phyloP scores from a whole-genome alignment of 2,113 vertebrate genomes.

The rat (Rattus norvegicus) region DNA sequence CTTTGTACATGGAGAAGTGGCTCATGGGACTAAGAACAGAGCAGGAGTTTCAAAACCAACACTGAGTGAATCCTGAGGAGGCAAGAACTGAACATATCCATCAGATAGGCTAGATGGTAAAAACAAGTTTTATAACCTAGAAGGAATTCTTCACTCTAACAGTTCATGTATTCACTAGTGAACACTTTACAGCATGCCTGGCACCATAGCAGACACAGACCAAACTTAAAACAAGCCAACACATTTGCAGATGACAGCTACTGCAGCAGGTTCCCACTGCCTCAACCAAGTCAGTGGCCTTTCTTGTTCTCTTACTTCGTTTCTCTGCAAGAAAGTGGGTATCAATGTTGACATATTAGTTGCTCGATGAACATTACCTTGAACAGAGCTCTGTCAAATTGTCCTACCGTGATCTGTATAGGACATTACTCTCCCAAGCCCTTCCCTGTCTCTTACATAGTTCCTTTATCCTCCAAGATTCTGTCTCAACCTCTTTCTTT shows the following conservation, averaged over 20 bases:
- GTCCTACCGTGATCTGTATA: background rate
- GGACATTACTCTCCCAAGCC: background rate
- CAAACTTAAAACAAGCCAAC: constrained; percentile 31
- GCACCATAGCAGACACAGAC: background rate
- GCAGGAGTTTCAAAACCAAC: background rate
- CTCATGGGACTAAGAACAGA: background rate
- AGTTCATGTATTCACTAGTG: background rate
- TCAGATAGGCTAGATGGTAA: background rate
- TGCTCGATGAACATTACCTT: background rate
- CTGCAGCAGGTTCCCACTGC: background rate
- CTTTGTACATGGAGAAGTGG: background rate
- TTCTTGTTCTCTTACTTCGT: background rate
- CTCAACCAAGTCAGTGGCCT: background rate
- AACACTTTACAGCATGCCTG: constrained; percentile 1
- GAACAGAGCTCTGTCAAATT: background rate
- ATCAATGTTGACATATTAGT: background rate
- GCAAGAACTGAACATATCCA: background rate
- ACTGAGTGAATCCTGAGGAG: background rate
- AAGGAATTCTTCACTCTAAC: background rate
- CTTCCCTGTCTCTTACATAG: background rate
- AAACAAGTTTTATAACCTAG: constrained; percentile 12
- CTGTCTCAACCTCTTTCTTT: background rate
- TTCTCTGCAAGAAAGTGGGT: background rate
- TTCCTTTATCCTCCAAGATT: background rate
- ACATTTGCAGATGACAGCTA: background rate